Conservation (phyloP, 2,113 vertebrate species). For the Hemicordylus capensis region DNA sequence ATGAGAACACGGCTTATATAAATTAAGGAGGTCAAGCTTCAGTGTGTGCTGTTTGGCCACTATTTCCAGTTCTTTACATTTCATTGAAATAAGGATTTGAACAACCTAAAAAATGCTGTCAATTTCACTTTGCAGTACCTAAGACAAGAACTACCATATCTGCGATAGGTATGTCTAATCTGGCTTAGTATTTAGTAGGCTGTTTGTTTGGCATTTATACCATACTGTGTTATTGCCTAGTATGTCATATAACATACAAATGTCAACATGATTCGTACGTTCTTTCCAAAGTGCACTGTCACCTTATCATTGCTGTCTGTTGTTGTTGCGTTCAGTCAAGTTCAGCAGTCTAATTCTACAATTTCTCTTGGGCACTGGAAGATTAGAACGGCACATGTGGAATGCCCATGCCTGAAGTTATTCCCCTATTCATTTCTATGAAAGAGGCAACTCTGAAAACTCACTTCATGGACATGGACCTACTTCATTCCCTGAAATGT, state of each 20-base stretch:
- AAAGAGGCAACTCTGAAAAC: background rate
- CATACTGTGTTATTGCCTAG: accelerated
- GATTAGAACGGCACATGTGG: no score
- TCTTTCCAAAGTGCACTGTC: background rate
- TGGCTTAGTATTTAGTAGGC: accelerated
- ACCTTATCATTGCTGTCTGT: background rate
- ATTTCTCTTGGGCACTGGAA: no score
- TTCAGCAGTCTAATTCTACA: background rate
- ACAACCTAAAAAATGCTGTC: background rate
- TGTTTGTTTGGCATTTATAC: background rate
- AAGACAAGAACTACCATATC: background rate
- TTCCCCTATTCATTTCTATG: background rate
- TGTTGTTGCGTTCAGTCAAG: background rate
- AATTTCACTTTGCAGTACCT: background rate
- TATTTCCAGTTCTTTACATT: background rate
- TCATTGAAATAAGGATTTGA: slow-evolving; percentile 1
- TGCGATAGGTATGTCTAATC: background rate
- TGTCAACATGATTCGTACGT: accelerated
- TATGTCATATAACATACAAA: background rate
- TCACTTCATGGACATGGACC: background rate
- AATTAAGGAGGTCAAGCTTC: no score
- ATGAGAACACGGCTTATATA: no score
- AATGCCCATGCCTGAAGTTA: no score
- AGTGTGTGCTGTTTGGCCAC: background rate
- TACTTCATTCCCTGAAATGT: background rate